Base-by-base conservation (phyloP, 2,113 vertebrate species). In the Ctenodactylus gundi region DNA sequence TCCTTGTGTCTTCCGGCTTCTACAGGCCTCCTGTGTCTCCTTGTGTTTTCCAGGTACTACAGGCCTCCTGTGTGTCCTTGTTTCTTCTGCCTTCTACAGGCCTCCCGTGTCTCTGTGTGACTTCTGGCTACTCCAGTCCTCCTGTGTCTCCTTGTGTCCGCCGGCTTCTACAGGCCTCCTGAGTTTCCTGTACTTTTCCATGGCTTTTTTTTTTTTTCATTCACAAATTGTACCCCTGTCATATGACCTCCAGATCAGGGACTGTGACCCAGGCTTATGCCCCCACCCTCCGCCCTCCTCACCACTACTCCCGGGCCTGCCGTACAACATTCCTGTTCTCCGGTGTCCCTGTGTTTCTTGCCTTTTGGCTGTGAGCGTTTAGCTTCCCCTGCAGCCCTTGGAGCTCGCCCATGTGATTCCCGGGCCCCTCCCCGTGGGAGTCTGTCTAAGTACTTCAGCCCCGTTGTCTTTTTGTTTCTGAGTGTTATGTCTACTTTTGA, bases 271-370 rank as follows among this genome's bases (percentile, higher is more conserved):
- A 80, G 57, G 20, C 5, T 41, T 34, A 60, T 2, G 0, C 34
- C 44, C 62, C 29, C 53, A 0, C 34, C 44, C 62, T 23, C 53
- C 23, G 23, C 20, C 67, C 78, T 64, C 36, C 49, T n/a, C 76
- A 36, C 11, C 7, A 20, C 29, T 0, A 7, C 6, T 14, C 46
- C 21, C 73, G 29, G 23, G 5, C 39, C 23, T 13, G 31, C 0
- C 17, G n/a, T n/a, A n/a, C n/a, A 14, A 44, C 44, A 46, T 39
- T 67, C 44, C 36, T 18, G 34, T 80, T 15, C 58, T 7, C 15
- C 14, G 64, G 27, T 29, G 12, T 39, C 27, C 23, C 34, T 41
- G 27, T 73, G 10, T 31, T 51, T 89, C 70, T 64, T 55, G 15
- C 36, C 58, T 46, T 6, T 53, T 65, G 51, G 8, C 0, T 5